A percentile compares a stretch with the other conserved stretches of the same genome.
These are phyloP conservation scores for Tachina lurida DNA, from an alignment of 2,888 invertebrate genomes.

Conservation along the genomic window DNA sequence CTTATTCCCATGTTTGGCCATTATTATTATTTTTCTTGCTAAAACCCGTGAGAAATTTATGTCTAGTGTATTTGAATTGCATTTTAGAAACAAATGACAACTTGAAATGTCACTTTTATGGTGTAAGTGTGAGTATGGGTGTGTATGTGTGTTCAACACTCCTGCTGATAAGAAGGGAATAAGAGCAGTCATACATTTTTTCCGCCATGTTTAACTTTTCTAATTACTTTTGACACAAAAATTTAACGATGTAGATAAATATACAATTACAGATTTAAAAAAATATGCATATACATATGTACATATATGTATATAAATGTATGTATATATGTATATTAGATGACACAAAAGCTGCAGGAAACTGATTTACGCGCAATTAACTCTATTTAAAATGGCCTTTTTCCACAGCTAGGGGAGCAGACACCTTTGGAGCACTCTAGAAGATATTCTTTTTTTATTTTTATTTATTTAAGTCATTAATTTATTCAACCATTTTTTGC, in stretches of 20 bases:
- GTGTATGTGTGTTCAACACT: too few species aligned
- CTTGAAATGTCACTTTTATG: constrained; percentile 10
- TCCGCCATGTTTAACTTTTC: constrained; percentile 13
- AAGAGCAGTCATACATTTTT: constrained; percentile 27
- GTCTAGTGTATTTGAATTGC: constrained; percentile 18
- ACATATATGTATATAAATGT: neutral
- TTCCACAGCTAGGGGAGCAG: too few species aligned
- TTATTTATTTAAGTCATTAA: too few species aligned
- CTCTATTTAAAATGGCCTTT: constrained; percentile 28
- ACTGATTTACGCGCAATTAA: constrained; percentile 49
- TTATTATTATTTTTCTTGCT: neutral
- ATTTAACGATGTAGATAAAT: neutral
- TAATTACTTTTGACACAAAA: constrained; percentile 38
- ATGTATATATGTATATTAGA: too few species aligned
- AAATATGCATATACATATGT: neutral
- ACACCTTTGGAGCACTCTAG: too few species aligned
- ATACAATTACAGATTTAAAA: neutral
- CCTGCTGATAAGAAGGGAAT: constrained; percentile 20
- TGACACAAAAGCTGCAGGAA: constrained; percentile 10
- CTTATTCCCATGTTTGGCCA: constrained; percentile 13
- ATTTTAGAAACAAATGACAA: constrained; percentile 15
- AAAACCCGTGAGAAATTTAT: constrained; percentile 40
- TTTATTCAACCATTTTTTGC: too few species aligned
- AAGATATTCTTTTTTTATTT: too few species aligned
- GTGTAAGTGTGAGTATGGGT: neutral